Base-by-base conservation (phyloP, 30 jellyfish, hydroid and myxozoan genomes). In the Pseudorhiza aurosa region DNA sequence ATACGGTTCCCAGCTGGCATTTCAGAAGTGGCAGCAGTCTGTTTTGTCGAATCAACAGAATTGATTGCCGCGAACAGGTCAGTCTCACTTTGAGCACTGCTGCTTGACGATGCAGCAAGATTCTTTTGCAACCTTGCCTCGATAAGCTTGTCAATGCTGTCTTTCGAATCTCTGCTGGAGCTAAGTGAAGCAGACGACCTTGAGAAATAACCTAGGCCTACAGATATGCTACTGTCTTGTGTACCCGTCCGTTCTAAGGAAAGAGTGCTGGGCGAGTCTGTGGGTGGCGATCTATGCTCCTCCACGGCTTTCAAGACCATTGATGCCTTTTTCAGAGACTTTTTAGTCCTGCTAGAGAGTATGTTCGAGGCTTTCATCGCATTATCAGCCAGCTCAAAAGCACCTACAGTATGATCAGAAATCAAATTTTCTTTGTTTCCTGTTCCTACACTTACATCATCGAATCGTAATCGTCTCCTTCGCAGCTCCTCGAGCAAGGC, bases 261-360 rank as follows among this genome's bases (percentile, higher is more conserved):
- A 25, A 65, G 68, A 30, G 75, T 77, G 12, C 39, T 50, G 2
- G 74, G 63, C n/a, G 29, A 42, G 46, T 77, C 65, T 9, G 47
- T 46, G 0, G 89, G 89, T 12, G 89, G 89, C 12, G 89, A 27
- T 29, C 80, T 60, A 22, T 77, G 89, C 64, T 77, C 82, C 72
- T 62, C 68, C 11, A 77, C 80, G 0, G 89, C 89, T 22, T 77
- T 65, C 46, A 83, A 57, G 10, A 83, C 87, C n/a, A 56, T n/a
- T 1, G 81, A 55, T 28, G 95, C 95, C 27, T 85, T 22, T 49
- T 69, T 83, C 30, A 83, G 58, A 17, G 95, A 83, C 51, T 83
- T 71, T 75, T 72, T 87, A 8, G 87, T 83, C 22, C 76, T 29
- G 28, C 32, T 37, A 7, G 95, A 83, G 40, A 83, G 70, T 12